A percentile compares a stretch with the other conserved stretches of the same genome.
These are phyloP conservation scores for Dromius quadrimaculatus DNA, from an alignment of 2,888 invertebrate genomes.

Conservation along the genomic window DNA sequence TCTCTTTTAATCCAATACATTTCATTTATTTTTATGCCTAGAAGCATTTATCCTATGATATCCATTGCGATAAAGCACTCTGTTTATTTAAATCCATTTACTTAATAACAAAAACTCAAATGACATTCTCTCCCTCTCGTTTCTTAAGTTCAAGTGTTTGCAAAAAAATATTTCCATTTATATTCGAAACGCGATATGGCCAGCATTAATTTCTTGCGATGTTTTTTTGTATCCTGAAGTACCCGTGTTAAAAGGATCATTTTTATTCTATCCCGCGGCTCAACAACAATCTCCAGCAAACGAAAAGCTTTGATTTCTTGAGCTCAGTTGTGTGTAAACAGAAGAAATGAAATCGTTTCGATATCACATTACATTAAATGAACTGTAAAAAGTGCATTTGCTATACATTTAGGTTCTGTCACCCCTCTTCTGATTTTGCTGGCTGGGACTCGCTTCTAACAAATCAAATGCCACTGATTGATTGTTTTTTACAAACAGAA, in stretches of 20 bases:
- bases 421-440: constrained; percentile 35
- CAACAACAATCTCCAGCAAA: not conserved
- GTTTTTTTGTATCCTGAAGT: constrained; percentile 14
- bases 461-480: constrained; percentile 50
- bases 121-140: too few species aligned
- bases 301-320: constrained; percentile 34
- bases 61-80: too few species aligned
- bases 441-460: constrained; percentile 27
- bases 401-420: constrained; percentile 42
- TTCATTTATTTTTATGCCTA: too few species aligned
- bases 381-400: constrained; percentile 62
- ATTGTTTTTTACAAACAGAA: constrained; percentile 49
- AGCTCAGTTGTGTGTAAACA: constrained; percentile 42
- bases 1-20: too few species aligned
- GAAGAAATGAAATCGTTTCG: constrained; percentile 35
- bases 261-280: constrained; percentile 26
- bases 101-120: too few species aligned
- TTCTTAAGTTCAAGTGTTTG: too few species aligned
- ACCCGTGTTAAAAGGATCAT: constrained; percentile 39
- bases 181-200: constrained; percentile 39
- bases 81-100: too few species aligned
- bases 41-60: too few species aligned
- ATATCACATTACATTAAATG: constrained; percentile 58
- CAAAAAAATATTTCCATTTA: constrained; percentile 38
- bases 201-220: constrained; percentile 39